Base-by-base conservation (phyloP, 2,797 vertebrate genomes). In the Fringilla coelebs region DNA sequence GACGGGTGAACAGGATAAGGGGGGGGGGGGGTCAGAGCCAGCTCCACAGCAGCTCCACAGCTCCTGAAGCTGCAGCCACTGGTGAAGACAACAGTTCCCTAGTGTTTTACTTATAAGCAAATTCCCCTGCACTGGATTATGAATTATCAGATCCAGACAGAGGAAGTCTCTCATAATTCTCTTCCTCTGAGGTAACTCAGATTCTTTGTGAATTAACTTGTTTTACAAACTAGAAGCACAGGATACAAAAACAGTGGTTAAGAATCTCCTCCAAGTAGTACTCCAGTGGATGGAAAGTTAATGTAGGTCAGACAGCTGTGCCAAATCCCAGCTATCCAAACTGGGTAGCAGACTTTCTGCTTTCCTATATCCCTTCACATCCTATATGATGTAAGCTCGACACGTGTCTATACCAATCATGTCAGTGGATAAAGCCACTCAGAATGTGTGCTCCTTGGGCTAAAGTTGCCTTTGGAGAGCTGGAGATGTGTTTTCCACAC, bases 91-190 rank as follows among this genome's bases (percentile, higher is more conserved):
- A 2, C 11, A 19, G 28, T 15, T 62, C 48, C 28, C 45, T 20
- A 52, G 57, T 52, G 38, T 67, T 83, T 41, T 20, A 76, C 57
- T 67, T 43, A 54, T 2, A 79, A 93, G 80, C 60, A 85, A 74
- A 94, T 71, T 85, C 55, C 26, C 52, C 10, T 85, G 41, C 26
- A 7, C 60, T 83, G 81, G 88, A 38, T 94, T 93, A 45, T 26
- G 60, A 94, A 74, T 84, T 94, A 89, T 81, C 80, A 84, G 78
- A 90, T 84, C 78, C 89, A 94, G 88, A 96, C 86, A 58, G 76
- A 93, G 94, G 91, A 96, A 96, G 70, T 87, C 55, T 94, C 74
- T 85, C 86, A 32, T 91, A 75, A 81, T 95, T 95, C 75, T 94
- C 63, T 54, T 93, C 48, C 73, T 91, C 92, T 85, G 93, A 94